Evolutionary conservation across 2,888 invertebrate genomes (phyloP).

Genomic region (Polymixis lichenea): DNA sequence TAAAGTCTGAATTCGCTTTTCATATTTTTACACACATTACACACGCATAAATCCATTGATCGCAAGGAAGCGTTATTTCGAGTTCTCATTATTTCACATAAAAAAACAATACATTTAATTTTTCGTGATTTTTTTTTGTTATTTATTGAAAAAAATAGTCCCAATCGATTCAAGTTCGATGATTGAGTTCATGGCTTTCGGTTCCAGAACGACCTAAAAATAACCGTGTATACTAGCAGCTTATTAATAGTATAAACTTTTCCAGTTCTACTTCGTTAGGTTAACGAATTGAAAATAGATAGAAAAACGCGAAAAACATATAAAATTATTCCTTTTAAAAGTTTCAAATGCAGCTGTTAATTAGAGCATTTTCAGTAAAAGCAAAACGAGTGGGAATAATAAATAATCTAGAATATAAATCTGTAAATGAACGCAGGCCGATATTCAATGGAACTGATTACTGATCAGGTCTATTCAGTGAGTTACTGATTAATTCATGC

Average conservation of each 20-base stretch:
- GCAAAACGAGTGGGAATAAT: conserved; percentile 1
- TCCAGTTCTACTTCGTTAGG: neutral
- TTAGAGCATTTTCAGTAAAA: conserved; percentile 33
- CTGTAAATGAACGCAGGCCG: neutral
- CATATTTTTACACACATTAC: too few species aligned
- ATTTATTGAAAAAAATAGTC: too few species aligned
- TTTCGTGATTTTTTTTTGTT: too few species aligned
- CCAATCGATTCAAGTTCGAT: too few species aligned
- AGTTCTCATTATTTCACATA: too few species aligned
- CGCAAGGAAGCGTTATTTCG: too few species aligned
- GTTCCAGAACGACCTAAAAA: too few species aligned
- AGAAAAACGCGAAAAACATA: neutral
- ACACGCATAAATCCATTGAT: too few species aligned
- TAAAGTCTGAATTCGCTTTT: too few species aligned
- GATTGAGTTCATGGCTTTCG: too few species aligned
- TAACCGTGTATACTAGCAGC: too few species aligned
- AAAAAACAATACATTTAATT: too few species aligned
- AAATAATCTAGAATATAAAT: conserved; percentile 6
- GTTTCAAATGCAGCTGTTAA: conserved; percentile 14
- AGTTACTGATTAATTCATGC: conserved; percentile 39
- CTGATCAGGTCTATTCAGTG: conserved; percentile 42
- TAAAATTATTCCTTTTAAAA: neutral
- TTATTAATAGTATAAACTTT: neutral
- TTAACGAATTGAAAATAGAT: conserved; percentile 7
- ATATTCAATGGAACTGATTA: conserved; percentile 47